Base-by-base conservation (phyloP, 2,888 invertebrate species). In the Ptychoptera albimana region DNA sequence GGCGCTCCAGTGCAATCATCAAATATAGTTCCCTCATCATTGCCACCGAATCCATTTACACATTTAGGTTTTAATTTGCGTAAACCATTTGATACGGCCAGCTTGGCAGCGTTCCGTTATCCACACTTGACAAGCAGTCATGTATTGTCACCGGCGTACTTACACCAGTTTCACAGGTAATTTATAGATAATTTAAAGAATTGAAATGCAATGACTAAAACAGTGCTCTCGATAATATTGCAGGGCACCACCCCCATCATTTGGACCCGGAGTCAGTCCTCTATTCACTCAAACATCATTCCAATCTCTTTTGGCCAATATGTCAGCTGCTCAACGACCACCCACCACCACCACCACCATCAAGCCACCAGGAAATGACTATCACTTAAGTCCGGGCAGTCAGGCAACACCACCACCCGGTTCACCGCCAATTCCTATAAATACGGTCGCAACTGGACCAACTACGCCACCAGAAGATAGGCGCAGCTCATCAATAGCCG, bases 401-500 rank as follows among this genome's bases (percentile, higher is more conserved):
- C 23, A 23, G 7, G 67, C 71, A 0, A 67, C 71, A 2, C 75
- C 75, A 5, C 75, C 75, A 13, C 69, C 71, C 2, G 69, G 68
- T 50, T 68, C 68, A n/a, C 69, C 69, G 2, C 68, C 68, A 14
- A 8, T 42, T 12, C 29, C 43, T 29, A 37, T n/a, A 39, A 34
- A 34, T 16, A 34, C 42, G 8, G 34, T 34, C n/a, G 34, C 42
- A 11, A 34, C 15, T 11, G n/a, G 16, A 16, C 14, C 15, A 31
- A 60, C 68, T 52, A 71, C 73, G 1, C 82, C 79, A 23, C 85
- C 86, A 50, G 79, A 85, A 45, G 87, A 88, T 61, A 70, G 87
- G 51, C 69, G 88, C 54, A 84, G 83, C 54, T 86, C 85, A 30
- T 89, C 89, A 57, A 91, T 91, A 54, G 89, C 88, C 1, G 82